Percentiles rank a stretch among this genome's conserved stretches.
These are phyloP conservation scores for Psittacara wagleri DNA, from an alignment of 2,113 vertebrate genomes.

Conservation along the genomic window DNA sequence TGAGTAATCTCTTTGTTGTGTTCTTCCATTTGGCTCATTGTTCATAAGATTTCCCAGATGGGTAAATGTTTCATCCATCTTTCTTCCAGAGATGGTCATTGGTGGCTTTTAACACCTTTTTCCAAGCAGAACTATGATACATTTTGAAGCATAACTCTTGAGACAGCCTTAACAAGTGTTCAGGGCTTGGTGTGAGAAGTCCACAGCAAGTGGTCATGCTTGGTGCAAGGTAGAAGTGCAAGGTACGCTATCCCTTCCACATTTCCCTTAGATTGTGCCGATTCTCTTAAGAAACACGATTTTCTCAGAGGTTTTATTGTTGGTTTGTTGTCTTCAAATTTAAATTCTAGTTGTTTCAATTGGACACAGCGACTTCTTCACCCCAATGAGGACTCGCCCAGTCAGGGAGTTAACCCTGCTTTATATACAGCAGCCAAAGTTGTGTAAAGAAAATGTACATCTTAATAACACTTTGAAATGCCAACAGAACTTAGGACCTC, in stretches of 20 bases:
- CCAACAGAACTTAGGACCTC: background rate
- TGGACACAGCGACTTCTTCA: background rate
- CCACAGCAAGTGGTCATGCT: background rate
- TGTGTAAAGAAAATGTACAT: background rate
- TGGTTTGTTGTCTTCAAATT: background rate
- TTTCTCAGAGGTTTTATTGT: background rate
- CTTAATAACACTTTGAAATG: background rate
- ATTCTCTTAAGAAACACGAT: background rate
- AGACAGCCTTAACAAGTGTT: background rate
- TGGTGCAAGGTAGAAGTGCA: background rate
- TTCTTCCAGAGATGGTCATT: background rate
- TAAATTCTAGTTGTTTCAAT: background rate
- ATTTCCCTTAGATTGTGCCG: background rate
- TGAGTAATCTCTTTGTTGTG: slow-evolving; percentile 20
- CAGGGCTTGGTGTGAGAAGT: background rate
- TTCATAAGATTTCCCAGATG: background rate
- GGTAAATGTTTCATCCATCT: background rate
- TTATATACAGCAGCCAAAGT: background rate
- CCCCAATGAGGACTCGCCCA: background rate
- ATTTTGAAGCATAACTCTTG: background rate
- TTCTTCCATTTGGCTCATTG: background rate
- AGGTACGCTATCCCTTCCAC: background rate
- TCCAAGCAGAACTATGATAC: background rate
- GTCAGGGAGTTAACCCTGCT: background rate
- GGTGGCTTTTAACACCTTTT: background rate